Evolutionary conservation across 2,797 vertebrate species (phyloP).

Genomic region (Calcarius lapponicus): DNA sequence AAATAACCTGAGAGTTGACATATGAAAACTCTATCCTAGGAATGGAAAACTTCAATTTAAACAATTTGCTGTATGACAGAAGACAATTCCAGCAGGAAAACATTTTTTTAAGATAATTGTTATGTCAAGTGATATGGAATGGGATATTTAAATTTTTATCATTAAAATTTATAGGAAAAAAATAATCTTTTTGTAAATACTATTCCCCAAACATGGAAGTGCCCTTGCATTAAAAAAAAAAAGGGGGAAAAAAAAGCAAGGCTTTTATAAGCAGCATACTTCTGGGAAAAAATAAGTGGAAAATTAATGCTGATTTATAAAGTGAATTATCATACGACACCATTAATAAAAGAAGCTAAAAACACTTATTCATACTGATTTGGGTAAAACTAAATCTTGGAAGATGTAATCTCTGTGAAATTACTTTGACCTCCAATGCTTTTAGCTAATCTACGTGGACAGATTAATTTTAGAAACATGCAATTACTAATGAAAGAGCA

Average conservation of each 20-base stretch:
- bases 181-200: background rate
- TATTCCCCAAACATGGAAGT: background rate
- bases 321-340: background rate
- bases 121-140: background rate
- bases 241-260: background rate
- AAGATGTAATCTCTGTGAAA: background rate
- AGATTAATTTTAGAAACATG: background rate
- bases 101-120: background rate
- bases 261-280: background rate
- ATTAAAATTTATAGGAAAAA: background rate
- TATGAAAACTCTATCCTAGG: background rate
- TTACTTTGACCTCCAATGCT: background rate
- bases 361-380: background rate
- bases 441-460: background rate
- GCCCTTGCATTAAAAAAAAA: background rate
- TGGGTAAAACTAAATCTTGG: background rate
- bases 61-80: background rate
- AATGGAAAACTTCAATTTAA: background rate
- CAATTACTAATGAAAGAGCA: background rate
- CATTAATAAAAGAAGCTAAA: background rate
- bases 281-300: background rate
- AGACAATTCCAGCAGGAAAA: background rate
- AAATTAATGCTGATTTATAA: background rate
- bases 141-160: background rate
- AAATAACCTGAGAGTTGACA: background rate